phyloP scores from a whole-genome alignment of 2,888 invertebrate genomes.

The Drosophila leonis region DNA sequence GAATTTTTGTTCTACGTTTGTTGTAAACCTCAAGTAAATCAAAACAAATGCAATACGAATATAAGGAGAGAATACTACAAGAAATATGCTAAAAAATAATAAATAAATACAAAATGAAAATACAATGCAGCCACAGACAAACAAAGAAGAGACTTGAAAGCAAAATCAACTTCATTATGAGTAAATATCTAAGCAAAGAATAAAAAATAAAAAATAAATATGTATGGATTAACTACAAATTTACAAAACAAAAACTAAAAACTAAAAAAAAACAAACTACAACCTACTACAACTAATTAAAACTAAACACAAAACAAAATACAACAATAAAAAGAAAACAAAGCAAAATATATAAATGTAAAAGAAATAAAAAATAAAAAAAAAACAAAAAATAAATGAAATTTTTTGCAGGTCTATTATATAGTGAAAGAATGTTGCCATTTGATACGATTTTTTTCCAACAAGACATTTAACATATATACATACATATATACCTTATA shows the following conservation, averaged over 20 bases:
- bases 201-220: slow-evolving; percentile 13
- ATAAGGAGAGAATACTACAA: slow-evolving; percentile 22
- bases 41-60: slow-evolving; percentile 38
- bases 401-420: slow-evolving; percentile 82
- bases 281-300: slow-evolving; percentile 54
- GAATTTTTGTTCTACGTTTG: slow-evolving; percentile 22
- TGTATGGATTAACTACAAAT: slow-evolving; percentile 63
- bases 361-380: slow-evolving; percentile 18
- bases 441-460: slow-evolving; percentile 79
- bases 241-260: slow-evolving; percentile 45
- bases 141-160: slow-evolving; percentile 64
- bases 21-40: slow-evolving; percentile 51
- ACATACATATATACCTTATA: slow-evolving; percentile 74
- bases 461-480: slow-evolving; percentile 72
- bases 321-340: slow-evolving; percentile 8
- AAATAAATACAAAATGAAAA: slow-evolving; percentile 19
- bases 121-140: slow-evolving; percentile 57
- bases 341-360: slow-evolving; percentile 16
- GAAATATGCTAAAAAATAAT: slow-evolving; percentile 28
- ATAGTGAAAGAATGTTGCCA: slow-evolving; percentile 79
- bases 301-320: slow-evolving; percentile 8
- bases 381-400: slow-evolving; percentile 50
- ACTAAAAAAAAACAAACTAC: slow-evolving; percentile 31
- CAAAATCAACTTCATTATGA: slow-evolving; percentile 50
- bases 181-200: slow-evolving; percentile 40